A percentile compares a stretch with the other conserved stretches of the same genome.
These are phyloP conservation scores for Micromys minutus DNA, from an alignment of 2,113 vertebrate species.

Conservation along the genomic window DNA sequence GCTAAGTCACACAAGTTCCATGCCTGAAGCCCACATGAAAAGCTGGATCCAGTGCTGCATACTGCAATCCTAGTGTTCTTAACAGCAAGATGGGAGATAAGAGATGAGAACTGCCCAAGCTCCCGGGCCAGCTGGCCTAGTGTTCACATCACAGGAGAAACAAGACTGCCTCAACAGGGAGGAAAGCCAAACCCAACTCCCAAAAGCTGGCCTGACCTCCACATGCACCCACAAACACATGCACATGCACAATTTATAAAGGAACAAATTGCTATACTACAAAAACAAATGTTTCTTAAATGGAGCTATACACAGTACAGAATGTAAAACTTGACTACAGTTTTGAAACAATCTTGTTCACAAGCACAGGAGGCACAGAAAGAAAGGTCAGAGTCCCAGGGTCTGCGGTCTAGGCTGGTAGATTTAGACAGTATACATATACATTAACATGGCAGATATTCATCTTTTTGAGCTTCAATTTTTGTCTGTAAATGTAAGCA, in stretches of 20 bases:
- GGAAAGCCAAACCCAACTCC: background rate
- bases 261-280: background rate
- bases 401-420: background rate
- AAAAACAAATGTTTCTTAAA: background rate
- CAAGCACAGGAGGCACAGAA: background rate
- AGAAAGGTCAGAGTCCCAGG: background rate
- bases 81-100: background rate
- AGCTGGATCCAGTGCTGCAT: background rate
- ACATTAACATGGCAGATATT: background rate
- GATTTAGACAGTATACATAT: background rate
- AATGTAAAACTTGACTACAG: background rate
- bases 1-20: background rate
- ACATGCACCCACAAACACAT: background rate
- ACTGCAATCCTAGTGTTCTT: background rate
- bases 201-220: background rate
- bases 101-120: background rate
- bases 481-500: constrained; percentile 30
- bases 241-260: background rate
- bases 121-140: background rate
- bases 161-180: background rate
- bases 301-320: background rate
- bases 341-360: background rate
- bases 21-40: background rate
- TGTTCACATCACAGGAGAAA: background rate
- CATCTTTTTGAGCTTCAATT: background rate